Percentiles rank a stretch among this genome's conserved stretches.
phyloP scores from a whole-genome alignment of 2,888 invertebrate genomes.

The Ornithoptera alexandrae region DNA sequence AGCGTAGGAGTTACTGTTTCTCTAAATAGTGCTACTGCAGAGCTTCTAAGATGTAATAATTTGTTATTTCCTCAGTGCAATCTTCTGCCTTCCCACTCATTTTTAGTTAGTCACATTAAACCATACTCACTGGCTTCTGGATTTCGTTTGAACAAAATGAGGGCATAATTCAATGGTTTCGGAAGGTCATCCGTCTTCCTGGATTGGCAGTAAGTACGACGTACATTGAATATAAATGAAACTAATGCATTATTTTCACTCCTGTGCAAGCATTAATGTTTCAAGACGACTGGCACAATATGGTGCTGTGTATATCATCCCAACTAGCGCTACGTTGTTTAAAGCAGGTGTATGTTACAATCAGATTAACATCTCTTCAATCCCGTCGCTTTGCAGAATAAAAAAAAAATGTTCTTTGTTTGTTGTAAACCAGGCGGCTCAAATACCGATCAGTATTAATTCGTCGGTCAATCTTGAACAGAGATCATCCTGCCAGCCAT shows the following conservation, averaged over 20 bases:
- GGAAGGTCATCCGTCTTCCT: background rate
- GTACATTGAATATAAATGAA: slow-evolving; percentile 15
- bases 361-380: no score
- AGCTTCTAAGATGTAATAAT: slow-evolving; percentile 12
- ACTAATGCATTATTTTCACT: slow-evolving; percentile 10
- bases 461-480: slow-evolving; percentile 18
- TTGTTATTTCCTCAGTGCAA: slow-evolving; percentile 11
- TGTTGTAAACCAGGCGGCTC: slow-evolving; percentile 2
- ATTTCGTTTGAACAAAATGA: background rate
- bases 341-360: no score
- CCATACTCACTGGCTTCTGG: background rate
- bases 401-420: background rate
- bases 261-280: no score
- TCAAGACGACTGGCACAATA: no score
- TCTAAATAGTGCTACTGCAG: slow-evolving; percentile 12
- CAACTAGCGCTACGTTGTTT: no score
- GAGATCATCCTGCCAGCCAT: slow-evolving; percentile 17
- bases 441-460: slow-evolving; percentile 11
- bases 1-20: slow-evolving; percentile 20
- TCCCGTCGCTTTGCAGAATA: no score
- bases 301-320: no score
- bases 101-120: background rate
- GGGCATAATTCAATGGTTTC: background rate
- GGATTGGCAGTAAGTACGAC: background rate
- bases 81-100: slow-evolving; percentile 6